Evolutionary conservation across 2,888 invertebrate genomes (phyloP).

Genomic region (Amiota communis): DNA sequence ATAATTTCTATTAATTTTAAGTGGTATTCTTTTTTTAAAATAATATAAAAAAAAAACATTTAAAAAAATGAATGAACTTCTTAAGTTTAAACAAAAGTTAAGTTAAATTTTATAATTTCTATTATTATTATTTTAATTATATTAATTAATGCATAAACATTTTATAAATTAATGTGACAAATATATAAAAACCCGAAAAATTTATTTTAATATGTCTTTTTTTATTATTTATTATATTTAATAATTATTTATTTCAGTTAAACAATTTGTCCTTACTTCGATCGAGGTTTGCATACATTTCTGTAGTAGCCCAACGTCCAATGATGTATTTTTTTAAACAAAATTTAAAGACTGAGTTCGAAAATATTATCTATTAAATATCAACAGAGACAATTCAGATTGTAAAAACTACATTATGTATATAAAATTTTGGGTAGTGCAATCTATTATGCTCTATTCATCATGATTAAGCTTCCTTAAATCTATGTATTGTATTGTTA

Average conservation of each 20-base stretch:
- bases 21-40: constrained; percentile 54
- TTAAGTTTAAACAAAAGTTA: background rate
- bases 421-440: too few species aligned
- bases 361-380: too few species aligned
- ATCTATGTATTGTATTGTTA: too few species aligned
- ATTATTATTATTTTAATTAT: background rate
- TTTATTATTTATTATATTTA: constrained; percentile 23
- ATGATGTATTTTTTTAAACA: too few species aligned
- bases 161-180: constrained; percentile 13
- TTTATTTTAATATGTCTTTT: constrained; percentile 41
- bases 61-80: constrained; percentile 23
- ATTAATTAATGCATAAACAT: background rate
- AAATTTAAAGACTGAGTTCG: too few species aligned
- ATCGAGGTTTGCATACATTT: too few species aligned
- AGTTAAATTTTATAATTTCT: background rate
- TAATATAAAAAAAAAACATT: constrained; percentile 30
- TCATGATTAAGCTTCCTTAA: too few species aligned
- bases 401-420: too few species aligned
- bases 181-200: constrained; percentile 36
- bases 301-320: too few species aligned
- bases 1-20: constrained; percentile 56
- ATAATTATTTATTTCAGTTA: background rate
- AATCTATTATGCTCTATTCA: too few species aligned
- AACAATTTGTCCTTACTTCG: too few species aligned
- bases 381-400: too few species aligned